These are phyloP conservation scores for Pyrrhura leucotis DNA, from an alignment of 2,797 vertebrate species.

Conservation along the genomic window DNA sequence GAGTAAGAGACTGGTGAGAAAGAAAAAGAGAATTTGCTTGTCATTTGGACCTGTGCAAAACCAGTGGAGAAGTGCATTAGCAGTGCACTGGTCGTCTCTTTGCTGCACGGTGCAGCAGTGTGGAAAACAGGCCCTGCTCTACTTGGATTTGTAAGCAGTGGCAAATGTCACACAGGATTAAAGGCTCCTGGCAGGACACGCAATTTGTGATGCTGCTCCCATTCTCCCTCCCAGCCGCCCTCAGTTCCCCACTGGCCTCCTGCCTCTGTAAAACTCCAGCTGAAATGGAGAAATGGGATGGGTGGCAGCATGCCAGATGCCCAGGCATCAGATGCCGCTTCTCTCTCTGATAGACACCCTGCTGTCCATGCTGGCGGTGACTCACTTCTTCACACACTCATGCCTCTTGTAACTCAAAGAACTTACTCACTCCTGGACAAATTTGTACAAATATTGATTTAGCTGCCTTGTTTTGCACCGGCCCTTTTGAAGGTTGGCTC, in stretches of 20 bases:
- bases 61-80: not conserved
- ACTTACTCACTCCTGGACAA: not conserved
- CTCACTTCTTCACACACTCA: not conserved
- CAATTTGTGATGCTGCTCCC: not conserved
- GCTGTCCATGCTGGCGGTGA: not conserved
- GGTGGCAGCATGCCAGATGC: slow-evolving; percentile 5
- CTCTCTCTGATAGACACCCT: not conserved
- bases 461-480: not conserved
- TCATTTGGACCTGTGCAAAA: not conserved
- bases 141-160: not conserved
- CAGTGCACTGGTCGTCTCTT: not conserved
- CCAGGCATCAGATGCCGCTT: not conserved
- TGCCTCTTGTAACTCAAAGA: not conserved
- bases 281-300: slow-evolving; percentile 46
- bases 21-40: not conserved
- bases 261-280: not conserved
- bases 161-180: slow-evolving; percentile 38
- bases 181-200: not conserved
- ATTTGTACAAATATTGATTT: not conserved
- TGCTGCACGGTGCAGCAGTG: not conserved
- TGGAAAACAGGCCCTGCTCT: slow-evolving; percentile 17
- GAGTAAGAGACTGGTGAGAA: not conserved
- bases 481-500: not conserved
- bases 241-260: not conserved
- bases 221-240: not conserved